phyloP scores from a whole-genome alignment of 1,140 invertebrate genomes.

The Thaumetopoea pityocampa region DNA sequence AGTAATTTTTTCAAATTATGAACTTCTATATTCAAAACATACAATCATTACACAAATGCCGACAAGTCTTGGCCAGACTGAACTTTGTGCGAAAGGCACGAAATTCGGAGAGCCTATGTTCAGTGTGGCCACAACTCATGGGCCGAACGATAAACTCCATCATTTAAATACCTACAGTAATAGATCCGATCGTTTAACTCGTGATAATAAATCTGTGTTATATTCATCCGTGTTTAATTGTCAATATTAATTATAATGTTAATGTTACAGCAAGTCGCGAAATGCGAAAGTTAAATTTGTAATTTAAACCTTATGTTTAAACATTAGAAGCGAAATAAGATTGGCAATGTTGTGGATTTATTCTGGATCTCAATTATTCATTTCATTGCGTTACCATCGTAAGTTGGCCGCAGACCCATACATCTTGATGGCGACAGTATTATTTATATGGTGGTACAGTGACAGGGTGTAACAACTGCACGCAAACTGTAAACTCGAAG shows the following conservation, averaged over 20 bases:
- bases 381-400: slow-evolving; percentile 36
- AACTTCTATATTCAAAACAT: too few relatives aligned
- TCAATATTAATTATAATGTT: slow-evolving; percentile 15
- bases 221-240: not conserved
- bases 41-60: too few relatives aligned
- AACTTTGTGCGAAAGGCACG: too few relatives aligned
- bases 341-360: slow-evolving; percentile 18
- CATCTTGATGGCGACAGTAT: slow-evolving; percentile 33
- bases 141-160: too few relatives aligned
- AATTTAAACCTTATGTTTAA: not conserved
- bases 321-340: not conserved
- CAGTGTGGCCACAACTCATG: too few relatives aligned
- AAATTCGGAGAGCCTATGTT: too few relatives aligned
- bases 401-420: slow-evolving; percentile 34
- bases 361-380: slow-evolving; percentile 44
- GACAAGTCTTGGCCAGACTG: too few relatives aligned
- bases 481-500: slow-evolving; percentile 23
- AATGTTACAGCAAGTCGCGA: slow-evolving; percentile 4
- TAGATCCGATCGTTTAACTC: too few relatives aligned
- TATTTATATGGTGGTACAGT: slow-evolving; percentile 39
- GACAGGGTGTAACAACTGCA: slow-evolving; percentile 32
- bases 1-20: too few relatives aligned
- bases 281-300: not conserved
- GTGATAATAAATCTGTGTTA: too few relatives aligned
- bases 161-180: too few relatives aligned